Percentiles rank a stretch among this genome's conserved stretches.
Conservation (phyloP, 2,888 invertebrate genomes). For the Nipponacmea schrenckii region DNA sequence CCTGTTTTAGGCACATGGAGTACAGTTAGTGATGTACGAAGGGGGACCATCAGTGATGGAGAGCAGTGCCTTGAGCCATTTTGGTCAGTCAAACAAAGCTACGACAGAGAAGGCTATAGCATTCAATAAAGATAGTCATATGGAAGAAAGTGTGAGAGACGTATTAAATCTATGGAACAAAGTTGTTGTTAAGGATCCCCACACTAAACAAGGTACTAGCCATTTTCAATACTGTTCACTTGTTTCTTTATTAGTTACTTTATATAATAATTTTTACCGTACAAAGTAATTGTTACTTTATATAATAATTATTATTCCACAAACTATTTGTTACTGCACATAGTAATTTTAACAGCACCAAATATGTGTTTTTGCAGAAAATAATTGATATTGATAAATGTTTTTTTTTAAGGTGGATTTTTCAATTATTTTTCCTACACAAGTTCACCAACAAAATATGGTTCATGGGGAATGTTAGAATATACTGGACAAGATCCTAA, state of each 20-base stretch:
- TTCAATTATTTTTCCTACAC: slow-evolving; percentile 50
- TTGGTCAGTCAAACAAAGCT: slow-evolving; percentile 29
- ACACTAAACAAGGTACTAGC: slow-evolving; percentile 29
- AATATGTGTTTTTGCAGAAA: no score
- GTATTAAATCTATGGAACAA: slow-evolving; percentile 37
- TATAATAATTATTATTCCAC: no score
- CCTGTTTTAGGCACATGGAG: slow-evolving; percentile 25
- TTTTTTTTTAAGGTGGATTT: slow-evolving; percentile 37
- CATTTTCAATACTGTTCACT: slow-evolving; percentile 17
- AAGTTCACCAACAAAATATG: slow-evolving; percentile 41
- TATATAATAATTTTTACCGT: no score
- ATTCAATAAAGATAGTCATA: slow-evolving; percentile 39
- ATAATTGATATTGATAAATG: no score
- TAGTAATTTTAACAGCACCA: no score
- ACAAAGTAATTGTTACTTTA: no score
- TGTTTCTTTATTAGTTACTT: neutral
- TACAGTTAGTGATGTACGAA: slow-evolving; percentile 44
- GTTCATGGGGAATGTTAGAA: slow-evolving; percentile 52
- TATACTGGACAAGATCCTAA: slow-evolving; percentile 46
- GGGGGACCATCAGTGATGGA: slow-evolving; percentile 44
- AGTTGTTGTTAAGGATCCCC: slow-evolving; percentile 28
- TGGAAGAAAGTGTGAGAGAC: slow-evolving; percentile 33
- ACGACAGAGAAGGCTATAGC: slow-evolving; percentile 39
- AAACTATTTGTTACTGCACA: no score
- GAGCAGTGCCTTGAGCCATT: slow-evolving; percentile 24